These are phyloP conservation scores for Plectrocnemia conspersa DNA, from an alignment of 1,140 invertebrate genomes.

Conservation along the genomic window DNA sequence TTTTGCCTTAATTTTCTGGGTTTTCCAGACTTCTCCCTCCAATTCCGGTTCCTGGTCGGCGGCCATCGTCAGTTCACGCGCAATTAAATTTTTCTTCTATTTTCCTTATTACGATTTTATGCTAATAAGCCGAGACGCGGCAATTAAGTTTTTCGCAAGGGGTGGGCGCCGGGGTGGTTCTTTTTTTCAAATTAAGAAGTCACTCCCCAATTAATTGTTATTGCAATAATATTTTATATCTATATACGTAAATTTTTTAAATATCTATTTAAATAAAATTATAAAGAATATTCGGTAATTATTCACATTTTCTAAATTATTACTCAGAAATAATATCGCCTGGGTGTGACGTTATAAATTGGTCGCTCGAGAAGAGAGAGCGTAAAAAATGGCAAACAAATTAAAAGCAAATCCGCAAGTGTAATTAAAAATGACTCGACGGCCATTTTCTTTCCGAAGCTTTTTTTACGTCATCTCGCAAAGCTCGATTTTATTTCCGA, in stretches of 20 bases:
- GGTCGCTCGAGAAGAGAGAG: no score
- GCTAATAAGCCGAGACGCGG: slow-evolving; percentile 32
- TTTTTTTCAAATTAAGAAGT: slow-evolving; percentile 10
- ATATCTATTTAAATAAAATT: slow-evolving; percentile 5
- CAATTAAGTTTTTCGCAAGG: slow-evolving; percentile 26
- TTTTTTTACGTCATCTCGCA: slow-evolving; percentile 10
- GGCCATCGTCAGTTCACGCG: slow-evolving; percentile 27
- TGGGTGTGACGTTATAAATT: slow-evolving; percentile 11
- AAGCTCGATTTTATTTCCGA: slow-evolving; percentile 21
- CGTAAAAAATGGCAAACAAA: slow-evolving; percentile 19
- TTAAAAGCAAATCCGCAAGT: slow-evolving; percentile 24
- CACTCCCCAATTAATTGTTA: slow-evolving; percentile 15
- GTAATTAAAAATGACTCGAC: slow-evolving; percentile 27
- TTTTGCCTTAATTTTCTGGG: slow-evolving; percentile 24
- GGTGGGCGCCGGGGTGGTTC: not conserved
- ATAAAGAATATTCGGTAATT: no score
- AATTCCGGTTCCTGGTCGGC: slow-evolving; percentile 22
- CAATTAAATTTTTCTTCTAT: slow-evolving; percentile 33
- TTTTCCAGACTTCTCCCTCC: slow-evolving; percentile 15
- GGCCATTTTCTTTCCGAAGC: not conserved
- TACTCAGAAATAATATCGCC: no score
- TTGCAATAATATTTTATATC: slow-evolving; percentile 10
- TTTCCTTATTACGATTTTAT: slow-evolving; percentile 33
- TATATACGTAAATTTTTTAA: not conserved
- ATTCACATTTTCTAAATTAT: no score